Base-by-base conservation (phyloP, 2,888 invertebrate genomes). In the Polydesmus complanatus region DNA sequence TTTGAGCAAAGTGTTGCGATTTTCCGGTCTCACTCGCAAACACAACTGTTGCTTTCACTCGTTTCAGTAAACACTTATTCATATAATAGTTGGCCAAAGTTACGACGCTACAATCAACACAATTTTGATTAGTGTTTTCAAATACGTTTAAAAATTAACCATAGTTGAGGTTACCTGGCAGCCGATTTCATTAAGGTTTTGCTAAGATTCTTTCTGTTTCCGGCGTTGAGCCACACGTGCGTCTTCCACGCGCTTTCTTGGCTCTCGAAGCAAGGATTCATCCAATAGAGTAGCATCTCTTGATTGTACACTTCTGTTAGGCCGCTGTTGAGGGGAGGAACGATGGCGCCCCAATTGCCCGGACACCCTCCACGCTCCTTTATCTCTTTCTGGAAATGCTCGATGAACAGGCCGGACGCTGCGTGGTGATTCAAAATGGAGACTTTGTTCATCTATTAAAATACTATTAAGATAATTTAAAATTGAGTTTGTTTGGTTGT, bases 401-500 rank as follows among this genome's bases (percentile, higher is more conserved):
- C 92, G 83, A 94, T 92, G 74, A 95, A 96, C 66, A 91, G 90
- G 74, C 95, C 94, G 0, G 92, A 86, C 19, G 94, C 94, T 1
- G 93, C 90, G 72, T 95, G 94, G 72, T 96, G 91, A 77, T 96
- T 95, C 5, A 93, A 91, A 62, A 96, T 93, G 8, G 94, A 94
- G 1, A 92, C 88, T 67, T 90, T 90, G 61, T 82, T 83, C 66
- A 83, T 81, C 79, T 93, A 83, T 49, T 49, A 22, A 48, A 18
- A 19, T 19, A 56, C 49, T 37, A 8, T 48, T 51, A 51, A 23
- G 3, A 58, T n/a, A 1, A 2, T 3, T 27, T 23, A 11, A 52
- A 51, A 53, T n/a, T n/a, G n/a, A n/a, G n/a, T n/a, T 3, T 50
- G 21, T 1, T 19, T n/a, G 27, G 1, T 18, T 18, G 51, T 19